Conservation (phyloP, 2,113 vertebrate species). For the Ia io region DNA sequence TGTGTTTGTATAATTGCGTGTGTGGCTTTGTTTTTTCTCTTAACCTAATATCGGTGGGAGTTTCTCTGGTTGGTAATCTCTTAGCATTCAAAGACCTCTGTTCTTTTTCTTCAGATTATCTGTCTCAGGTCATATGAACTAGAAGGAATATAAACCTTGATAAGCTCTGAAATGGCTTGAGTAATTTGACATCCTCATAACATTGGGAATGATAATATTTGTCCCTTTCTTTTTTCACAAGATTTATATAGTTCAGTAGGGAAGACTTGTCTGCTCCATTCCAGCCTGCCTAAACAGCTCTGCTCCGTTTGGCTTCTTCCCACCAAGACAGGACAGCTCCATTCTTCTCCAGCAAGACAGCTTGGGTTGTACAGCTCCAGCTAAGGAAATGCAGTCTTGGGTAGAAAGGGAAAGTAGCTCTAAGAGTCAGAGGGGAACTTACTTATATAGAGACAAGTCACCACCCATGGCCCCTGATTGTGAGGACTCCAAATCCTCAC, state of each 20-base stretch:
- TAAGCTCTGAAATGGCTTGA: slow-evolving; percentile 42
- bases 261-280: neutral
- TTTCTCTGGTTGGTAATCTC: slow-evolving; percentile 35
- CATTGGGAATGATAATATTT: slow-evolving; percentile 24
- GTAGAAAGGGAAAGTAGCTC: neutral
- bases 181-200: slow-evolving; percentile 22
- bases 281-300: neutral
- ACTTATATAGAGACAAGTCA: neutral
- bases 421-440: neutral
- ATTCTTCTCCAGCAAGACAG: neutral
- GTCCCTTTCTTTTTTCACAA: slow-evolving; percentile 9
- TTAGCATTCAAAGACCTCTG: slow-evolving; percentile 51
- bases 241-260: neutral
- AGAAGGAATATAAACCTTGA: slow-evolving; percentile 45
- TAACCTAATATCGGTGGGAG: slow-evolving; percentile 35
- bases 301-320: neutral
- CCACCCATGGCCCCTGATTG: neutral
- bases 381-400: neutral
- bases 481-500: neutral
- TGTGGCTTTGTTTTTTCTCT: slow-evolving; percentile 35
- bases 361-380: neutral
- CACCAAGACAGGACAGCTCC: neutral
- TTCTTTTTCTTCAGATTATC: slow-evolving; percentile 45
- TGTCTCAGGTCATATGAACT: slow-evolving; percentile 22
- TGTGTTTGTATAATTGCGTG: neutral